Evolutionary conservation across 2,113 vertebrate genomes (phyloP).

Genomic region (Phodopus roborovskii): DNA sequence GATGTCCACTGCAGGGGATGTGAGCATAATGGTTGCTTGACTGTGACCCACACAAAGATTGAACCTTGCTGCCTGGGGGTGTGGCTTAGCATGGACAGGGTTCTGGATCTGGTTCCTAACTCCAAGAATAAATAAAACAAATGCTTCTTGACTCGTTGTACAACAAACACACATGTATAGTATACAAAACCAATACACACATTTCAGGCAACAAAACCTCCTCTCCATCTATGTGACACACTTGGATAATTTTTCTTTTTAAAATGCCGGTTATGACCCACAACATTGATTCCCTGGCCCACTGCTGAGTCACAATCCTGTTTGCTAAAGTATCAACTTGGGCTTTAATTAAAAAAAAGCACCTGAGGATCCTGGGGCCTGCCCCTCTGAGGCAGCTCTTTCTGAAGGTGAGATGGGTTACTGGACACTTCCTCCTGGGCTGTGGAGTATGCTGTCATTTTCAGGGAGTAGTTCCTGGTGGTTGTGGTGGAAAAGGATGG

Average conservation of each 20-base stretch:
- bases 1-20: neutral
- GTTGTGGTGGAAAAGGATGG: fast-evolving
- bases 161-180: neutral
- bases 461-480: neutral
- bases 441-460: neutral
- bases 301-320: neutral
- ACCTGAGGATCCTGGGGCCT: neutral
- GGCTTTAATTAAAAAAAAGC: neutral
- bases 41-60: neutral
- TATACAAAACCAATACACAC: neutral
- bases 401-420: neutral
- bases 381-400: neutral
- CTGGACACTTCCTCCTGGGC: neutral
- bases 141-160: neutral
- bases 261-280: neutral
- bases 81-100: neutral
- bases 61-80: neutral
- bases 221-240: neutral
- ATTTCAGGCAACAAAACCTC: neutral
- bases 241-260: neutral
- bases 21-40: neutral
- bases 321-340: neutral
- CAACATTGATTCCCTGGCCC: neutral
- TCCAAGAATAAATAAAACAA: neutral
- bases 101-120: neutral